phyloP scores from a whole-genome alignment of 2,113 vertebrate genomes.

The Ictalurus furcatus region DNA sequence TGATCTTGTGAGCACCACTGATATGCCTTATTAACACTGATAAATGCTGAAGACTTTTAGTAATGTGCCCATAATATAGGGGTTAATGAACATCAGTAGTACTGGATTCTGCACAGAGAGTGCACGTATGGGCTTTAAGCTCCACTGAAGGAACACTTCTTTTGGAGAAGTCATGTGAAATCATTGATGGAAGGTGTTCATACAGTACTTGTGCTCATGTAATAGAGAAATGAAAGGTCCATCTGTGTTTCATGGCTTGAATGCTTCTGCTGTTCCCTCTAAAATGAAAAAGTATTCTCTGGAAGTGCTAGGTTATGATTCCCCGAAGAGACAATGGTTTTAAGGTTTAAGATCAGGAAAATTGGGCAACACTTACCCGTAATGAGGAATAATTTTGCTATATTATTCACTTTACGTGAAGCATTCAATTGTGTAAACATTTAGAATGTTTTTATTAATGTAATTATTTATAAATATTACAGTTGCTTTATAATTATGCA shows the following conservation, averaged over 20 bases:
- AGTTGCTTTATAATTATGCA: not conserved
- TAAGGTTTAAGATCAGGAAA: not conserved
- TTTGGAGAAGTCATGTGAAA: constrained; percentile 50
- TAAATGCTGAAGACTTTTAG: not conserved
- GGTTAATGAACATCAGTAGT: constrained; percentile 6
- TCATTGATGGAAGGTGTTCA: not conserved
- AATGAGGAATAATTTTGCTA: not conserved
- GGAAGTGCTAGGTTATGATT: not conserved
- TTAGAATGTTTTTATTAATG: not conserved
- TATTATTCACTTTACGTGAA: not conserved
- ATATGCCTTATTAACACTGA: not conserved
- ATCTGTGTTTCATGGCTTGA: constrained; percentile 17
- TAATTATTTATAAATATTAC: not conserved
- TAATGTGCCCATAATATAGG: not conserved
- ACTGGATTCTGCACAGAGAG: constrained; percentile 30
- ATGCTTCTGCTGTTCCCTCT: not conserved
- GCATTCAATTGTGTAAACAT: not conserved
- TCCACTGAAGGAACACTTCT: constrained; percentile 50
- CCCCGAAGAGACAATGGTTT: not conserved
- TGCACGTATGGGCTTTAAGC: constrained; percentile 15
- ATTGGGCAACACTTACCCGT: not conserved
- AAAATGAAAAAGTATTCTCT: not conserved
- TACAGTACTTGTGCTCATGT: not conserved
- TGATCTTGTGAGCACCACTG: not conserved
- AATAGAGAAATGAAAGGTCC: constrained; percentile 47